phyloP scores from a whole-genome alignment of 2,888 invertebrate species.

The Stenoptilia bipunctidactyla region DNA sequence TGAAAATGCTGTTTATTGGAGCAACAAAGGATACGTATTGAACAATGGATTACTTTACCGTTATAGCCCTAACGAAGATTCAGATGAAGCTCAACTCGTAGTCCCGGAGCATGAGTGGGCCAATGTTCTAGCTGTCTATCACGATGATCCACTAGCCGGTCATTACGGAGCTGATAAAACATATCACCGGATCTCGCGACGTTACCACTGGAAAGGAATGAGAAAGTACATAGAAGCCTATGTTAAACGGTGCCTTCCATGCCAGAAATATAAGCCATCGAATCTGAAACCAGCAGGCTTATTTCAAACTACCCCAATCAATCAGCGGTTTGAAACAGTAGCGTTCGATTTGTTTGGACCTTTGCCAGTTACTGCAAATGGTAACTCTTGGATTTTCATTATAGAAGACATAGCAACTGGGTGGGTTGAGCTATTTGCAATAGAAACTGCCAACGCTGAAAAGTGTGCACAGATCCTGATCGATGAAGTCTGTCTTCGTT shows the following conservation, averaged over 20 bases:
- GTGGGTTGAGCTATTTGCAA: slow-evolving; percentile 28
- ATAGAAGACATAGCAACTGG: slow-evolving; percentile 16
- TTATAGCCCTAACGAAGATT: slow-evolving; percentile 4
- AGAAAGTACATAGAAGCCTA: slow-evolving; percentile 2
- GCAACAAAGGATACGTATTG: slow-evolving; percentile 13
- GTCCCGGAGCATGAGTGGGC: slow-evolving; percentile 12
- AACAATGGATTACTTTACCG: slow-evolving; percentile 15
- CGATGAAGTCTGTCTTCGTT: slow-evolving; percentile 18
- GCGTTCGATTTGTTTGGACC: slow-evolving; percentile 13
- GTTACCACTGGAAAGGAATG: slow-evolving; percentile 12
- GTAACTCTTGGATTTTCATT: slow-evolving; percentile 10
- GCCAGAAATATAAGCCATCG: slow-evolving; percentile 14
- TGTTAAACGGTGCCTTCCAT: slow-evolving; percentile 3
- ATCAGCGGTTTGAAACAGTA: slow-evolving; percentile 9
- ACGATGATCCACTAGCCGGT: slow-evolving; percentile 11
- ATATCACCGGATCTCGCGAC: slow-evolving; percentile 5
- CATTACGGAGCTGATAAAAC: slow-evolving; percentile 8
- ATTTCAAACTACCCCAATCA: slow-evolving; percentile 2
- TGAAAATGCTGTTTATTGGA: slow-evolving; percentile 13
- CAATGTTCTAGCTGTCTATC: slow-evolving; percentile 10
- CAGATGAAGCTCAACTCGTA: slow-evolving; percentile 12
- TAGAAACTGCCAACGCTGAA: slow-evolving; percentile 22
- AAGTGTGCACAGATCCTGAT: slow-evolving; percentile 20
- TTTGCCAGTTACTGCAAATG: slow-evolving; percentile 3
- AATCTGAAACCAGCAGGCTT: slow-evolving; percentile 16